Evolutionary conservation across 2,888 invertebrate genomes (phyloP), one percentile per base, ranked within the genome.

Genomic region (Clivina fossor): DNA sequence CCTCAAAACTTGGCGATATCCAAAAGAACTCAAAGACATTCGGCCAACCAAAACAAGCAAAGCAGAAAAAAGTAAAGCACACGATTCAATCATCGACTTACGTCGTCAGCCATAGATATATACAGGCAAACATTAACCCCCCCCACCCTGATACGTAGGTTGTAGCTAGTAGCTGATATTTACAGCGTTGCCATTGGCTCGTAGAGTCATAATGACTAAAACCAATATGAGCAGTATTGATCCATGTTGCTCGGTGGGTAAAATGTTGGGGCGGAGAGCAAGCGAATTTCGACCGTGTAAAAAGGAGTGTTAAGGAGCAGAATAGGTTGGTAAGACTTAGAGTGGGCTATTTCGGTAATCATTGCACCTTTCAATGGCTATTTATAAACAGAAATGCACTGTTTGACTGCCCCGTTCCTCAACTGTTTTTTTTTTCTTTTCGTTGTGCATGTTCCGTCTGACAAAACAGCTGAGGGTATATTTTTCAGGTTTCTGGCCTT

Each of bases 171-270:
- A 20, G 61, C 16, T 47, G 56, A 20, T 48, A 51, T 40, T 58
- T 63, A 47, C 57, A 58, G 57, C 60, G 58, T 59, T 59, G 60
- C 63, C 61, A 61, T 65, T 61, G 65, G 61, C 58, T 51, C 46
- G 53, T 59, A 46, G 60, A 53, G 46, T 48, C 57, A 60, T 63
- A 64, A 64, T 64, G 62, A 64, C 62, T 62, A 62, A 64, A 62
- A 62, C 64, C 64, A 63, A 64, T 64, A 64, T 62, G 60, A 58
- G 58, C 57, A 57, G 64, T 64, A 64, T 64, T 64, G 64, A 64
- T 64, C 64, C 63, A 53, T 55, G 57, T 55, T 53, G 58, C 53
- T 26, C 43, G 18, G 55, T 32, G 35, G 33, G 47, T 47, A 28
- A 30, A n/a, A 28, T 16, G 28, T 19, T 38, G 38, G 28, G 46